A percentile compares a stretch with the other conserved stretches of the same genome.
phyloP scores from a whole-genome alignment of 2,113 vertebrate species.

The Pycnonotus jocosus region DNA sequence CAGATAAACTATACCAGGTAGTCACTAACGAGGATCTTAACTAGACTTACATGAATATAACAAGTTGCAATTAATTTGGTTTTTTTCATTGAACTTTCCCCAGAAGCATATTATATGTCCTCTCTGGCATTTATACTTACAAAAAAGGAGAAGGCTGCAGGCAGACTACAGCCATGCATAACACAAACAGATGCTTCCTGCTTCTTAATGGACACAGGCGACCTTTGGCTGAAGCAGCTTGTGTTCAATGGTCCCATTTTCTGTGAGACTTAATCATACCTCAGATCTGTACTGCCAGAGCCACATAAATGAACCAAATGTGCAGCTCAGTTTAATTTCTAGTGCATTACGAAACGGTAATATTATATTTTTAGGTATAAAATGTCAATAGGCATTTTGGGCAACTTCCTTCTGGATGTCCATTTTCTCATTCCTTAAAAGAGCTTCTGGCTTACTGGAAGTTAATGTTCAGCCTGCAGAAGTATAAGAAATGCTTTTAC shows the following conservation, averaged over 20 bases:
- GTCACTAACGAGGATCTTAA: neutral
- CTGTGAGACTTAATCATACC: conserved; percentile 28
- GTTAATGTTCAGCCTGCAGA: conserved; percentile 13
- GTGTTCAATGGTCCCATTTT: conserved; percentile 33
- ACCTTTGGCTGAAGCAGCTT: conserved; percentile 44
- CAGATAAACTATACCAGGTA: neutral
- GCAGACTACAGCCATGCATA: conserved; percentile 20
- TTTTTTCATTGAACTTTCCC: neutral
- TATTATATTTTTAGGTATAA: conserved; percentile 46
- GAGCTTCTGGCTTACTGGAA: neutral
- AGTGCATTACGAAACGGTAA: conserved; percentile 9
- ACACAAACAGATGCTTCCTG: conserved; percentile 54
- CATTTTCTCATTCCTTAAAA: conserved; percentile 13
- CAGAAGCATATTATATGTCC: neutral
- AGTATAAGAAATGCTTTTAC: neutral
- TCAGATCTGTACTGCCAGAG: neutral
- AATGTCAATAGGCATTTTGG: conserved; percentile 30
- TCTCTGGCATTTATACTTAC: conserved; percentile 1
- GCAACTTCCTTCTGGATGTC: conserved; percentile 24
- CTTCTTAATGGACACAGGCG: conserved; percentile 30
- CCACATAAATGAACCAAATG: conserved; percentile 14
- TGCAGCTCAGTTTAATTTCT: conserved; percentile 17
- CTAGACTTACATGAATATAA: neutral
- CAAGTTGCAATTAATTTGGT: neutral
- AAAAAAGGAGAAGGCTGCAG: conserved; percentile 11